Base-by-base conservation (phyloP, 1,140 invertebrate species). In the Papilio machaon region DNA sequence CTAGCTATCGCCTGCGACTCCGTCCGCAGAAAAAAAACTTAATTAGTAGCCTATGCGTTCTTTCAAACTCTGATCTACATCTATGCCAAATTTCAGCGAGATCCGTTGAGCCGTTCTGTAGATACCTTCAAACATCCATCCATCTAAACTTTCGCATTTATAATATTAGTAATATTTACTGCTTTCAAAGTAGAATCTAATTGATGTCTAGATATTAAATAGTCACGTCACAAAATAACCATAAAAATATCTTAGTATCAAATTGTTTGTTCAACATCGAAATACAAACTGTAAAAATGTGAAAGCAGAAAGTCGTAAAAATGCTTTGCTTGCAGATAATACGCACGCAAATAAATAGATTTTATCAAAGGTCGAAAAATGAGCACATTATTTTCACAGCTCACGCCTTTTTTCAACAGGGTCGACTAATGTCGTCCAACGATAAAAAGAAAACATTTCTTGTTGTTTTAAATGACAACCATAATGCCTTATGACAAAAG, bases 281-380 rank as follows among this genome's bases (percentile, higher is more conserved):
- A 64, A 64, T 30, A 64, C 10, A 64, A 64, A 64, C 60, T 64
- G 23, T 64, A 19, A 46, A 74, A 74, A 47, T n/a, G 73, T n/a
- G 46, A 49, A 75, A 75, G 10, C 73, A 52, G 73, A 75, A 75
- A 49, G 43, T 75, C 46, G 73, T 75, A 75, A 47, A 75, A 47
- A 13, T 46, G 43, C n/a, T 43, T 46, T 52, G 49, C 73, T 9
- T 38, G 38, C 70, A 73, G 70, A 73, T 73, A 73, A 73, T 75
- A 47, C 73, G 43, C 73, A 75, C 73, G 73, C 73, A 75, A 75
- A 75, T 75, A 46, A 75, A 23, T 52, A 47, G 73, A 75, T 75
- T 75, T 75, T 75, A 75, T 75, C 73, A 49, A 49, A 15, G n/a
- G n/a, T 46, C 73, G 49, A 75, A 75, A 75, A 75, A 46, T 47